These are phyloP conservation scores for Desmodus rotundus DNA, from an alignment of 2,113 vertebrate species.

Conservation along the genomic window DNA sequence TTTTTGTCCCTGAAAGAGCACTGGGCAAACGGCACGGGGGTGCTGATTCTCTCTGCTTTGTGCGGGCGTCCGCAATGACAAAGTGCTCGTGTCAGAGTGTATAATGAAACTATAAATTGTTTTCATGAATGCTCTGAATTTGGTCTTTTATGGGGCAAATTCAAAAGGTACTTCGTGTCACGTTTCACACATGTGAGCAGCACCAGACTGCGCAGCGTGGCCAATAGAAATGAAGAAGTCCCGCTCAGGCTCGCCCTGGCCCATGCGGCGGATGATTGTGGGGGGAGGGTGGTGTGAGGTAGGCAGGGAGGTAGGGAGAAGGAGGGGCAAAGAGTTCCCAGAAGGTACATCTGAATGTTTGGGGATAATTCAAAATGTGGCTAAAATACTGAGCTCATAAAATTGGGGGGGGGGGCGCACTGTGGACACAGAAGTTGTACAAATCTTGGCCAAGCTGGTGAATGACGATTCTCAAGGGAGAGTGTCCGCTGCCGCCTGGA, in stretches of 20 bases:
- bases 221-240: conserved; percentile 51
- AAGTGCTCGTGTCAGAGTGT: conserved; percentile 78
- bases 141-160: conserved; percentile 75
- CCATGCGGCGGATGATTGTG: background rate
- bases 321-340: background rate
- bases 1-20: conserved; percentile 75
- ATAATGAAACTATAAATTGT: conserved; percentile 86
- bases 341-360: background rate
- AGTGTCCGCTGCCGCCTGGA: background rate
- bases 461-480: background rate
- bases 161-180: conserved; percentile 78
- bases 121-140: conserved; percentile 81
- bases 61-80: conserved; percentile 75
- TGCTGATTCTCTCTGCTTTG: conserved; percentile 75
- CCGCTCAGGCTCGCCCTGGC: background rate
- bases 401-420: background rate
- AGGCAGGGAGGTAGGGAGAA: too few relatives aligned
- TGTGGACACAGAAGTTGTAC: background rate
- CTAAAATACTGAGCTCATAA: background rate
- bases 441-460: background rate
- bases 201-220: background rate
- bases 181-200: conserved; percentile 67
- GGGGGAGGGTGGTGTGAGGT: background rate
- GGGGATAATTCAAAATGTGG: background rate
- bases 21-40: conserved; percentile 68